Evolutionary conservation across 1,140 invertebrate genomes (phyloP), one percentile per base, ranked within the genome.

Genomic region (Saccostrea cuccullata): DNA sequence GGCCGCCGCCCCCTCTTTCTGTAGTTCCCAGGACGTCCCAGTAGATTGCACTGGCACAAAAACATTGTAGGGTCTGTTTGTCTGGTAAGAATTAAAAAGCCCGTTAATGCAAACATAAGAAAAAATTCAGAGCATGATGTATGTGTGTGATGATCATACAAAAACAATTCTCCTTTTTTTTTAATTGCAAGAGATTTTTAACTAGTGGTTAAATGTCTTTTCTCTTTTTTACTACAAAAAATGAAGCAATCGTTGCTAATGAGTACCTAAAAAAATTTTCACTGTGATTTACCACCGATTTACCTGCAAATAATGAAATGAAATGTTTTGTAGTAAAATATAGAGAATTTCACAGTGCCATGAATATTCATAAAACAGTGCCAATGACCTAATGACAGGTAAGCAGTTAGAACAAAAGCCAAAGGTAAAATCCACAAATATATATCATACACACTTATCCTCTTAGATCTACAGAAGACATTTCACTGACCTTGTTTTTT

Each of bases 1-100:
- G 77, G 97, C 97, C 30, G 97, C 97, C 92, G 97, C 96, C 88
- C 97, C 96, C 12, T 96, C 96, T 88, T 97, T 96, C 92, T 96
- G 96, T 70, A 97, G 95, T 93, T 98, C 97, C 98, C 98, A 98
- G 20, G 93, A 93, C 12, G 91, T 92, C 82, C 91, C 92, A 5
- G 67, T 91, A 64, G 20, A 55, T 17, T 55, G 55, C 20, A 23
- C 12, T n/a, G 82, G 40, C 47, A 12, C 11, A 23, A n/a, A 84
- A 84, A 56, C n/a, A 84, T 84, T 23, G n/a, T 55, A 15, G 11
- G 55, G 40, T 84, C 6, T 20, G 20, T 23, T 23, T 30, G 23
- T 30, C 70, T 77, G 70, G 13, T 26, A 55, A 84, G 23, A 40
- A 20, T 17, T n/a, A 64, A 36, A 36, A 36, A 36, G 15, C 0